A percentile compares a stretch with the other conserved stretches of the same genome.
These are phyloP conservation scores for Ceyx erithaca DNA, from an alignment of 2,797 vertebrate species.

Conservation along the genomic window DNA sequence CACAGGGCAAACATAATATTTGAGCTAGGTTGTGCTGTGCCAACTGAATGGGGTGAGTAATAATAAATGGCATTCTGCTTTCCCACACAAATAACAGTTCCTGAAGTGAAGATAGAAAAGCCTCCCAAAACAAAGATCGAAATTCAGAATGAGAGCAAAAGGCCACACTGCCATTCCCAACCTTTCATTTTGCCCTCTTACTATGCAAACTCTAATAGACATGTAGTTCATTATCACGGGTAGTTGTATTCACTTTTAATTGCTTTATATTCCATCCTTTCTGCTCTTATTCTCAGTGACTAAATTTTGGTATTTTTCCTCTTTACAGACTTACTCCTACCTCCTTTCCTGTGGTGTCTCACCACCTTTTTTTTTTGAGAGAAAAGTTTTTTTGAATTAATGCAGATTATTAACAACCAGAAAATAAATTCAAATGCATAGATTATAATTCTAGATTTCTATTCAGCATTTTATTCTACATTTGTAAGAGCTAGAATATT, in stretches of 20 bases:
- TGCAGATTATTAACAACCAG: constrained; percentile 13
- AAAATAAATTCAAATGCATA: not conserved
- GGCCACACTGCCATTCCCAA: not conserved
- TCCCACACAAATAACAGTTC: not conserved
- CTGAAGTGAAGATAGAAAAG: not conserved
- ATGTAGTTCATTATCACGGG: not conserved
- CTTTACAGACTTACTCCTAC: constrained; percentile 61
- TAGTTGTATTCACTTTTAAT: not conserved
- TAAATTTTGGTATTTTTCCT: constrained; percentile 42
- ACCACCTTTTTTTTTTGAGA: constrained; percentile 51
- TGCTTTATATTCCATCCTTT: not conserved
- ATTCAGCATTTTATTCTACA: not conserved
- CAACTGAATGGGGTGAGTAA: not conserved
- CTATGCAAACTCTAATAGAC: not conserved
- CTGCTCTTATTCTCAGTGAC: not conserved
- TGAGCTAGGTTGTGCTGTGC: not conserved
- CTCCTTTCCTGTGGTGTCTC: constrained; percentile 50
- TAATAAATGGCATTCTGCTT: not conserved
- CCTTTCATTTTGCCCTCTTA: not conserved
- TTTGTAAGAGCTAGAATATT: not conserved
- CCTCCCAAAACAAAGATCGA: not conserved
- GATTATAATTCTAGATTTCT: not conserved
- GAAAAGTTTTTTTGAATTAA: constrained; percentile 58
- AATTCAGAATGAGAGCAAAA: not conserved
- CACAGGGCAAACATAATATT: not conserved